phyloP scores from a whole-genome alignment of 2,113 vertebrate genomes.

The Nansenia antarctica region DNA sequence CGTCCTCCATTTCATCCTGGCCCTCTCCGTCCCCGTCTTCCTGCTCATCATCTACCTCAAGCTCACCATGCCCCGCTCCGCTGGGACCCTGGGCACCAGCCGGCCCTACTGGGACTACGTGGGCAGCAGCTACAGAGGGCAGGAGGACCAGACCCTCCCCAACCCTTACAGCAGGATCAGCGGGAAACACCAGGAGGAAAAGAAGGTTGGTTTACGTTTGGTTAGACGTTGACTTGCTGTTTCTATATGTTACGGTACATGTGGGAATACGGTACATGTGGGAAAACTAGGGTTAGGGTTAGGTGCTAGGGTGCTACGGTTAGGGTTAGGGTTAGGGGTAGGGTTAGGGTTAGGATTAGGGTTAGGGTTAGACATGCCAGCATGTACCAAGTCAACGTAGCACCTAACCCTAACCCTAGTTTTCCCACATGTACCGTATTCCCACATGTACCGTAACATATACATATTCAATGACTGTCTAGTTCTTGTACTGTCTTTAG shows the following conservation, averaged over 20 bases:
- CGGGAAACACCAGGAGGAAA: conserved; percentile 50
- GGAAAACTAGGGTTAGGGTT: too few relatives aligned
- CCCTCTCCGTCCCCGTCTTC: conserved; percentile 82
- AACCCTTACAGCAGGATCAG: conserved; percentile 63
- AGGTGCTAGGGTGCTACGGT: too few relatives aligned
- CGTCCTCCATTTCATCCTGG: conserved; percentile 82
- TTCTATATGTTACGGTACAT: background rate
- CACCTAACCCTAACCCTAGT: too few relatives aligned
- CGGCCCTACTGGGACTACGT: conserved; percentile 79
- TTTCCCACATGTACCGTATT: too few relatives aligned
- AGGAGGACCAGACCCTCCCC: conserved; percentile 57
- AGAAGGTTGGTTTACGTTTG: conserved; percentile 53
- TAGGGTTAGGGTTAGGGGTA: too few relatives aligned
- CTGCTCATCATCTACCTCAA: conserved; percentile 81
- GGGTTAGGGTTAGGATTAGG: too few relatives aligned
- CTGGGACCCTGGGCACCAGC: conserved; percentile 74
- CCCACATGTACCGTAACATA: too few relatives aligned
- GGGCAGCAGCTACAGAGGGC: conserved; percentile 70
- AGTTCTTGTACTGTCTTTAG: background rate
- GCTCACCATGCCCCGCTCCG: conserved; percentile 80
- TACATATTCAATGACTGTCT: too few relatives aligned
- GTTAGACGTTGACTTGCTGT: background rate
- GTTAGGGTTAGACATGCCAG: too few relatives aligned
- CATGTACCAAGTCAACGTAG: too few relatives aligned
- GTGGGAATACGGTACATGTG: too few relatives aligned